Evolutionary conservation across 2,113 vertebrate species (phyloP), one percentile per base, ranked within the genome.

Genomic region (Neodon shergylaensis): DNA sequence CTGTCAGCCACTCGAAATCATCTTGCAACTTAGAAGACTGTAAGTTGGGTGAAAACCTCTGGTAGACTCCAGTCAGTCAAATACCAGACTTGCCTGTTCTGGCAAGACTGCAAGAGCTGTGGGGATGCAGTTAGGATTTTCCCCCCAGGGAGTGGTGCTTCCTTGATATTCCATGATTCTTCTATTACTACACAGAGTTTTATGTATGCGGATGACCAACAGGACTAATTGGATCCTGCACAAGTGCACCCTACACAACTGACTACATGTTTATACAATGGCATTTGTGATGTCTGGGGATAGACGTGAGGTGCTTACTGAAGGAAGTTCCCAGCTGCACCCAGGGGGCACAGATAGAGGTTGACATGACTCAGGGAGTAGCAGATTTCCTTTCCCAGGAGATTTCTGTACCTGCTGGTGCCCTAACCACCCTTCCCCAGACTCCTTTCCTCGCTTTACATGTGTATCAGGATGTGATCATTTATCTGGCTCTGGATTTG

Each of bases 1-100:
- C 17, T 86, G 58, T 87, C 87, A 94, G 58, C 4, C 36, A 36
- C 39, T 88, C 88, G 78, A 91, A 96, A 86, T 83, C 14, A 74
- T 86, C 70, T 72, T 63, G 74, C 39, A 95, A 92, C 54, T 8
- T 33, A 78, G 73, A 86, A 84, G 72, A 91, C 78, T 49, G 82
- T 14, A 58, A 54, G 52, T 3, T 63, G 26, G 44, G 54, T 17
- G 9, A 88, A 88, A 73, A 65, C 33, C 47, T 54, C 28, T n/a
- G 31, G 52, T 49, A 26, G 24, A 63, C 26, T 44, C 22, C 58
- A 84, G 66, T 61, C 82, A 94, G 91, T 61, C 28, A 93, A 89
- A 96, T 16, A 26, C 7, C 33, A 68, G 54, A 47, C n/a, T 36
- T 85, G 12, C 24, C 42, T 63, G 7, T 54, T 68, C 28, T 81